Conservation (phyloP, 2,888 invertebrate genomes). For the Gymnocheta viridis region DNA sequence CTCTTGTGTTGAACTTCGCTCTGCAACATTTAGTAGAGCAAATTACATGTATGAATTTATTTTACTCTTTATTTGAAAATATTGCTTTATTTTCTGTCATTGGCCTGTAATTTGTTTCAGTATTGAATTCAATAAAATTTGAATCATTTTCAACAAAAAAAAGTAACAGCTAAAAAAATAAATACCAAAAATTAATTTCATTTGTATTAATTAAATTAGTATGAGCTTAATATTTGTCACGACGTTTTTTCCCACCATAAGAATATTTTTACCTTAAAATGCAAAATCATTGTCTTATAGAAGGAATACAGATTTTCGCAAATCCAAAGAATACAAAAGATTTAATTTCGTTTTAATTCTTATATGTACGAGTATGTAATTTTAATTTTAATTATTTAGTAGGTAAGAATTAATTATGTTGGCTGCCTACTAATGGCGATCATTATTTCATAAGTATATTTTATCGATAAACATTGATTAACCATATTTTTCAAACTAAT, state of each 20-base stretch:
- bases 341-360: too few species aligned
- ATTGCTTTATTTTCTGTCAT: background rate
- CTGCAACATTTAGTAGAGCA: constrained; percentile 34
- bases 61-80: constrained; percentile 16
- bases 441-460: too few species aligned
- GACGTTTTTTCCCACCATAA: constrained; percentile 56
- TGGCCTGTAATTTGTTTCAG: too few species aligned
- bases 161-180: background rate
- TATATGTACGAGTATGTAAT: too few species aligned
- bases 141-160: constrained; percentile 35
- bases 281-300: background rate
- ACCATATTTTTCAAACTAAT: too few species aligned
- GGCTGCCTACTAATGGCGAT: too few species aligned
- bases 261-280: background rate
- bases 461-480: too few species aligned
- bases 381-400: too few species aligned
- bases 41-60: constrained; percentile 10
- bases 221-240: constrained; percentile 51
- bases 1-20: constrained; percentile 45
- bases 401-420: too few species aligned
- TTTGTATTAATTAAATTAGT: constrained; percentile 40
- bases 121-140: too few species aligned
- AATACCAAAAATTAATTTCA: background rate
- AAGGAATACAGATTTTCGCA: background rate
- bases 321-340: too few species aligned